These are phyloP conservation scores for Heliconius cydno DNA, from an alignment of 2,888 invertebrate species.

Conservation along the genomic window DNA sequence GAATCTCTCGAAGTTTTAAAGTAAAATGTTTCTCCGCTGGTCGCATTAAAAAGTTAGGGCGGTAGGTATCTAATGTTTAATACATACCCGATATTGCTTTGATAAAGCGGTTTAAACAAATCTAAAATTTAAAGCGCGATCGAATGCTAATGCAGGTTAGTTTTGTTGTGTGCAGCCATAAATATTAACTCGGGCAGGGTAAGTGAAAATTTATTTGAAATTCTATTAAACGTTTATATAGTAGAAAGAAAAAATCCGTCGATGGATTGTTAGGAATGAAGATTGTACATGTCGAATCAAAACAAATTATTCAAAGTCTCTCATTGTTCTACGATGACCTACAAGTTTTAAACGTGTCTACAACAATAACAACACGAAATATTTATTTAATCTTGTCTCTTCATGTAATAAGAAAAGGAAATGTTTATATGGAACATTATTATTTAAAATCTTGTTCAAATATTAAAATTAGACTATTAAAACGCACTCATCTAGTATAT, in stretches of 20 bases:
- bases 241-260: background rate
- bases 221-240: background rate
- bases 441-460: constrained; percentile 28
- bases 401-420: constrained; percentile 60
- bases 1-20: constrained; percentile 63
- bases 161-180: constrained; percentile 76
- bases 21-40: constrained; percentile 66
- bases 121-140: constrained; percentile 81
- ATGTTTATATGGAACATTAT: constrained; percentile 47
- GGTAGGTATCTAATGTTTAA: constrained; percentile 75
- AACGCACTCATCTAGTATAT: background rate
- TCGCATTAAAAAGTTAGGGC: constrained; percentile 76
- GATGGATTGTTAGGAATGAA: constrained; percentile 41
- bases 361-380: constrained; percentile 62
- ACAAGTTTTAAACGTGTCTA: constrained; percentile 66
- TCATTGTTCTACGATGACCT: constrained; percentile 74
- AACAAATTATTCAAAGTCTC: constrained; percentile 61
- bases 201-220: constrained; percentile 61
- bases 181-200: constrained; percentile 72
- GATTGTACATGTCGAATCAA: constrained; percentile 56
- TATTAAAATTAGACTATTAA: constrained; percentile 25
- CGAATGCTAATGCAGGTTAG: constrained; percentile 76
- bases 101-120: constrained; percentile 81
- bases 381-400: constrained; percentile 74
- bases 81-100: constrained; percentile 81